A percentile compares a stretch with the other conserved stretches of the same genome.
Evolutionary conservation across 35 echinoderm and acorn worm species (phyloP).

Genomic region (Eucidaris tribuloides): DNA sequence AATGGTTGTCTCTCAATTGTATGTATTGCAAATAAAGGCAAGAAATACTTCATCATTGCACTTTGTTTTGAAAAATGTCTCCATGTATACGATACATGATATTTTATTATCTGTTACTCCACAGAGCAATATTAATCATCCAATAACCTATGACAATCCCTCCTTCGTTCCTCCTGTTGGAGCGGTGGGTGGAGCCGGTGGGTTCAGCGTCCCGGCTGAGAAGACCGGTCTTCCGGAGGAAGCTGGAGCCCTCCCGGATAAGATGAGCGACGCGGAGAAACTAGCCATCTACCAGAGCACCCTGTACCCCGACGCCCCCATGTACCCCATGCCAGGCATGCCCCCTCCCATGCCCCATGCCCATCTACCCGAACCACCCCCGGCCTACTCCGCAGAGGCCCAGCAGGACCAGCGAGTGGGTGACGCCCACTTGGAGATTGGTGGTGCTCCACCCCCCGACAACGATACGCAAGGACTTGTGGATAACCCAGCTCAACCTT

Average conservation of each 20-base stretch:
- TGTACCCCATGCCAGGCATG: not conserved
- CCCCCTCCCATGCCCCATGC: not conserved
- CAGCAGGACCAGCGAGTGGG: not conserved
- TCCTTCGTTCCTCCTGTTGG: constrained; percentile 1
- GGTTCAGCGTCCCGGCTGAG: not conserved
- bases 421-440: not conserved
- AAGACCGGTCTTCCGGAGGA: constrained; percentile 6
- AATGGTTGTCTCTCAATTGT: too few relatives aligned
- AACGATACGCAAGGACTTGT: constrained; percentile 6
- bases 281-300: constrained; percentile 1
- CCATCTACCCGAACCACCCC: constrained; percentile 11
- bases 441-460: not conserved
- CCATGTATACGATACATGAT: too few relatives aligned
- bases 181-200: not conserved
- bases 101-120: too few relatives aligned
- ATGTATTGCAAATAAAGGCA: too few relatives aligned
- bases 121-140: too few relatives aligned
- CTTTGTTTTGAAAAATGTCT: too few relatives aligned
- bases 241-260: constrained; percentile 1
- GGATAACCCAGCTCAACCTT: not conserved
- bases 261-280: constrained; percentile 15
- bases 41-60: too few relatives aligned
- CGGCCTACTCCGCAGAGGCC: constrained; percentile 1
- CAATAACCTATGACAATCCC: not conserved
- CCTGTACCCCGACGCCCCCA: not conserved